Conservation (phyloP, 2,888 invertebrate genomes). For the Phymatocera aterrima region DNA sequence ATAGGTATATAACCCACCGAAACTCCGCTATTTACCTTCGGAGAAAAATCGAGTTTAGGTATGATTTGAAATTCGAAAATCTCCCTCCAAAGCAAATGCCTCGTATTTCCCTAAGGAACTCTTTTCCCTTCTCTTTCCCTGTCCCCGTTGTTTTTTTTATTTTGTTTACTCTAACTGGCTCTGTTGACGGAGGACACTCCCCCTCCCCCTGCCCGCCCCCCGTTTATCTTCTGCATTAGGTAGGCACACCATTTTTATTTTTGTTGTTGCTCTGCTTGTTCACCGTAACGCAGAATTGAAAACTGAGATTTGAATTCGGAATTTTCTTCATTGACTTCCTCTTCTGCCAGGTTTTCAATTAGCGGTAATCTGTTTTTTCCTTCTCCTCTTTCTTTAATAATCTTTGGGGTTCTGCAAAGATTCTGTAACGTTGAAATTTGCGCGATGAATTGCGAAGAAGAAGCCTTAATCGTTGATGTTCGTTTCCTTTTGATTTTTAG, state of each 20-base stretch:
- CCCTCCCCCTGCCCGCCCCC: not conserved
- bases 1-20: too few species aligned
- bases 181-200: not conserved
- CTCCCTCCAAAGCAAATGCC: not conserved
- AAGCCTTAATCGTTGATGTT: too few species aligned
- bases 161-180: not conserved
- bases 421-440: too few species aligned
- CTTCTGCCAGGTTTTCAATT: too few species aligned
- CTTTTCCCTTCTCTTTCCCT: not conserved
- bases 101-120: slow-evolving; percentile 19
- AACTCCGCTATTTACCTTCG: not conserved
- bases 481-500: too few species aligned
- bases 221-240: not conserved
- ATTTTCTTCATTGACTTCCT: not conserved
- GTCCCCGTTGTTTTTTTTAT: not conserved
- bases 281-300: not conserved
- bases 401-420: too few species aligned
- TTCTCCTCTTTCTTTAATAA: not conserved
- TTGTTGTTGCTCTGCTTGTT: too few species aligned
- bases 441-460: too few species aligned
- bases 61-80: slow-evolving; percentile 15
- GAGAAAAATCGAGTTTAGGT: slow-evolving; percentile 6
- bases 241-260: not conserved
- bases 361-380: not conserved
- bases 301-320: not conserved